Conservation (phyloP, 1,140 invertebrate species). For the Trichogramma pretiosum region DNA sequence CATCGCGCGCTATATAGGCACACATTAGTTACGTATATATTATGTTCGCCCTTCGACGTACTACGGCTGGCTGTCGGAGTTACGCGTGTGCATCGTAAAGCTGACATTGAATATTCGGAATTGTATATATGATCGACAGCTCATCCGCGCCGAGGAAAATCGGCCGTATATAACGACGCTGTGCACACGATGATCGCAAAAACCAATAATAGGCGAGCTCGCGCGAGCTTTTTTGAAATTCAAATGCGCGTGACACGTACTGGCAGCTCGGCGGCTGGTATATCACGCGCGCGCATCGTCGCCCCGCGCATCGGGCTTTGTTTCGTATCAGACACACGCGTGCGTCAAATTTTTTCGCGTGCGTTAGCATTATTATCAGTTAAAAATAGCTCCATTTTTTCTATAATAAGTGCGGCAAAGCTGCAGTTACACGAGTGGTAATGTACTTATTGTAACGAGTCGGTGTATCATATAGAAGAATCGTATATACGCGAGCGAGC, state of each 20-base stretch:
- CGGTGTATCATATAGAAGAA: constrained; percentile 7
- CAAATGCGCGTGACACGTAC: not conserved
- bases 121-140: not conserved
- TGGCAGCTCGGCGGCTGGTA: not conserved
- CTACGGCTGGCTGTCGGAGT: too few relatives aligned
- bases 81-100: too few relatives aligned
- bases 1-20: too few relatives aligned
- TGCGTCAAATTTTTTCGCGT: too few relatives aligned
- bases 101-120: not conserved
- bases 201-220: not conserved
- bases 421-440: constrained; percentile 22
- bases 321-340: constrained; percentile 1
- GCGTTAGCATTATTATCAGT: too few relatives aligned
- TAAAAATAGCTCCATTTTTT: too few relatives aligned
- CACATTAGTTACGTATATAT: too few relatives aligned
- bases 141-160: not conserved
- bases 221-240: not conserved
- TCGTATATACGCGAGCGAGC: not conserved
- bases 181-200: not conserved
- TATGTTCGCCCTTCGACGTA: too few relatives aligned
- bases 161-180: not conserved
- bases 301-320: not conserved
- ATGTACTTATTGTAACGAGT: constrained; percentile 18
- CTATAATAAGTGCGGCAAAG: too few relatives aligned
- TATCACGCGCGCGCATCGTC: not conserved